Conservation (phyloP, 2,888 invertebrate genomes). For the Kryphioiulus occultus region DNA sequence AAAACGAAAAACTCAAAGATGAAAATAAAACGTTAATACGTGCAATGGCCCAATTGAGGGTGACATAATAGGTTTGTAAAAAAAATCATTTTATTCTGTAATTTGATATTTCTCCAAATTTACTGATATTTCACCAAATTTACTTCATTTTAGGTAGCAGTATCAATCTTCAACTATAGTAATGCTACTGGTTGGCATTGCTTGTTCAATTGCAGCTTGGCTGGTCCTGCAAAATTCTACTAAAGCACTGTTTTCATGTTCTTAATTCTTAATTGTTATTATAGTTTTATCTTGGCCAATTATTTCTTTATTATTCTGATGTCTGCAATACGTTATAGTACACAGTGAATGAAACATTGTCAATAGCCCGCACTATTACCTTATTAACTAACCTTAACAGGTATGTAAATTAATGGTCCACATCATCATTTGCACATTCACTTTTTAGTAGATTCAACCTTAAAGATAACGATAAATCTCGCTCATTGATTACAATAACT, state of each 20-base stretch:
- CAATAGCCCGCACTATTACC: background rate
- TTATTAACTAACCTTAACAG: background rate
- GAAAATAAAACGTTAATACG: conserved; percentile 62
- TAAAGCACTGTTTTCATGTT: background rate
- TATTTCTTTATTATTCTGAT: conserved; percentile 11
- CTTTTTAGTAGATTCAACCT: background rate
- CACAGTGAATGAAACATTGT: background rate
- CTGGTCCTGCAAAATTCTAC: background rate
- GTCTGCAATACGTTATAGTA: background rate
- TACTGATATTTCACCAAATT: conserved; percentile 37
- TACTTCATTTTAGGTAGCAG: background rate
- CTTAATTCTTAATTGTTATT: background rate
- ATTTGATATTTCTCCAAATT: background rate
- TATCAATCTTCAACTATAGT: background rate
- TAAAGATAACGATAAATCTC: background rate
- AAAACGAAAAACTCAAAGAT: conserved; percentile 61
- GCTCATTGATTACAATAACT: background rate
- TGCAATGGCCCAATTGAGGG: conserved; percentile 61
- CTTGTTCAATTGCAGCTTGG: background rate
- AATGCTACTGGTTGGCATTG: conserved; percentile 18
- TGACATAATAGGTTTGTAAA: conserved; percentile 45
- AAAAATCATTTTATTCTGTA: background rate
- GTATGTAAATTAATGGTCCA: background rate
- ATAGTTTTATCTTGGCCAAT: background rate
- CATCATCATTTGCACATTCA: background rate